Percentiles rank a stretch among this genome's conserved stretches.
Conservation (phyloP, 1,140 invertebrate species). For the Drosophila micromelanica region DNA sequence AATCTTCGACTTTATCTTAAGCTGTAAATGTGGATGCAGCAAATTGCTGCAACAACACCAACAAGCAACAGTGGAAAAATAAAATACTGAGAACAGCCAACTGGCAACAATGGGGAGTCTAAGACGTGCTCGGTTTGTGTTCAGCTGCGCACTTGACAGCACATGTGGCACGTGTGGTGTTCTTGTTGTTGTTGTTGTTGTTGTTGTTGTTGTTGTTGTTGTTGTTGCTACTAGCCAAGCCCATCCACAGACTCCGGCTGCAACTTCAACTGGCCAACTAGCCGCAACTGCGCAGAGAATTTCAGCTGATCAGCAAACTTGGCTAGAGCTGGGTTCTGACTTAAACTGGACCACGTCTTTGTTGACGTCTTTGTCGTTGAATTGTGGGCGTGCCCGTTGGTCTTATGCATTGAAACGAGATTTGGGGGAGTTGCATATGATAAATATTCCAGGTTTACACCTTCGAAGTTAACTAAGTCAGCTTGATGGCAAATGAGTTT, state of each 20-base stretch:
- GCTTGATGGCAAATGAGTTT: background rate
- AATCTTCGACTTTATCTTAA: slow-evolving; percentile 28
- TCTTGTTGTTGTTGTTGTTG: slow-evolving; percentile 32
- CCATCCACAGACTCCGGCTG: slow-evolving; percentile 6
- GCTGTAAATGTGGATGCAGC: slow-evolving; percentile 64
- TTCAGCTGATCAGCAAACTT: slow-evolving; percentile 4
- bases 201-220: slow-evolving; percentile 40
- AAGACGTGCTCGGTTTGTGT: slow-evolving; percentile 24
- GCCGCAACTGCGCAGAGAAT: background rate
- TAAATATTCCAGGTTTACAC: slow-evolving; percentile 59
- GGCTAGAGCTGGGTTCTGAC: slow-evolving; percentile 19
- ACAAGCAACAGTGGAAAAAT: slow-evolving; percentile 19
- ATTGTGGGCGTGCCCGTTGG: slow-evolving; percentile 26
- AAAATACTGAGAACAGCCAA: slow-evolving; percentile 40
- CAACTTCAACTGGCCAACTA: slow-evolving; percentile 13
- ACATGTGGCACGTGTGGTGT: slow-evolving; percentile 75
- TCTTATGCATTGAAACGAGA: background rate
- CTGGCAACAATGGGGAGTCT: slow-evolving; percentile 54
- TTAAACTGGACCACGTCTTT: slow-evolving; percentile 12
- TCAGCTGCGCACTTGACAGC: slow-evolving; percentile 68
- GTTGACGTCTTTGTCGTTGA: slow-evolving; percentile 6
- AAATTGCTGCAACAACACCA: slow-evolving; percentile 60
- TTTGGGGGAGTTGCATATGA: slow-evolving; percentile 43
- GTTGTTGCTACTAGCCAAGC: slow-evolving; percentile 18
- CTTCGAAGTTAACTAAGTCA: slow-evolving; percentile 40